phyloP scores from a whole-genome alignment of 2,113 vertebrate species.

The Pterophyllum scalare region DNA sequence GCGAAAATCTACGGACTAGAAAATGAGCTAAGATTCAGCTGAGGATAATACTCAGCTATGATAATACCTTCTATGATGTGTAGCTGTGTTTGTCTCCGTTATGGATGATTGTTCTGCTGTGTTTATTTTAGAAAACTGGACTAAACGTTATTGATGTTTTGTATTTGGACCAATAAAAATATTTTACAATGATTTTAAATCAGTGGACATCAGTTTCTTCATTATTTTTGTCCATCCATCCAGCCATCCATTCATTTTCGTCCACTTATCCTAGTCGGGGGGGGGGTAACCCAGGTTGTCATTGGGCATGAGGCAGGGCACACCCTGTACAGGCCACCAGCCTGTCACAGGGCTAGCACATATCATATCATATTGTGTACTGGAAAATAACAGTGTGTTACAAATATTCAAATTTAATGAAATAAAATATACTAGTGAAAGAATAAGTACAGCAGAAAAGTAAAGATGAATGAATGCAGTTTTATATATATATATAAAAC shows the following conservation, averaged over 20 bases:
- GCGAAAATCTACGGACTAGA: constrained; percentile 92
- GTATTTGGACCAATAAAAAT: constrained; percentile 55
- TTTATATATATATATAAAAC: no score
- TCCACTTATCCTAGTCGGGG: no score
- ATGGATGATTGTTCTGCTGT: neutral
- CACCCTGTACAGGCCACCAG: no score
- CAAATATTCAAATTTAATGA: neutral
- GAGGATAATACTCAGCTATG: constrained; percentile 47
- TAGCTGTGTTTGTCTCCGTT: neutral
- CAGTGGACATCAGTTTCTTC: neutral
- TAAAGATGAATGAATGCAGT: neutral
- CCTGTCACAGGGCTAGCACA: no score
- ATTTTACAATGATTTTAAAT: neutral
- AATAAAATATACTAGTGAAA: neutral
- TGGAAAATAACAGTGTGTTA: neutral
- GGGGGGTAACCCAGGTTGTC: no score
- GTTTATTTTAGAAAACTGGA: neutral
- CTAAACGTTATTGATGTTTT: constrained; percentile 22
- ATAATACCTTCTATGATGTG: neutral
- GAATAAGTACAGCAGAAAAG: neutral
- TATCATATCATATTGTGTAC: neutral
- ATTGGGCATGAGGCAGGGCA: no score
- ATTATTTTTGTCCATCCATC: neutral
- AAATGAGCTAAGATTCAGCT: constrained; percentile 88
- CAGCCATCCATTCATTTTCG: no score